Base-by-base conservation (phyloP, 1,140 invertebrate species). In the Orius laevigatus region DNA sequence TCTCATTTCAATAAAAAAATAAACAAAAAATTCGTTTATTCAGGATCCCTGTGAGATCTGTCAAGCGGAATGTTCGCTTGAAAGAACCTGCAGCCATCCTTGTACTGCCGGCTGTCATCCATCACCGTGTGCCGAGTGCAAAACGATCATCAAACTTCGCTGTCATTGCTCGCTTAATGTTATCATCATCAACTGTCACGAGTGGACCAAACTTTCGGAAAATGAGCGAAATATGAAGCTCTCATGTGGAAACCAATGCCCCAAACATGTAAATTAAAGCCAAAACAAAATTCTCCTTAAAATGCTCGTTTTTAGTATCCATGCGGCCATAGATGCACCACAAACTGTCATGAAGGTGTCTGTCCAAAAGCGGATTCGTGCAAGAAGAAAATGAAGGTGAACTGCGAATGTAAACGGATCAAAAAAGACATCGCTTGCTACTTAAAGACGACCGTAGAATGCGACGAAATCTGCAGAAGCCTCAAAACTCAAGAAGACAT, bases 181-280 rank as follows among this genome's bases (percentile, higher is more conserved):
- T 39, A 62, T 83, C 10, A 82, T 84, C 53, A 68, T 86, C 35
- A 65, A 73, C 18, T 93, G 90, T 59, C 61, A 62, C 32, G 73
- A 81, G 55, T 73, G 82, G 57, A 73, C 69, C 5, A 61, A 63
- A 10, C 65, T 72, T 2, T 12, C 19, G 14, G 68, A 63, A 3
- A 51, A 56, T 4, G 59, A 74, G 3, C 71, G 69, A 25, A 62
- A 70, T 36, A 60, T 66, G 52, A 61, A 81, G 53, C 67, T 78
- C 19, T 77, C 75, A 49, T 91, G 87, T 61, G 76, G 77, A 41
- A 86, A 86, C 62, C 83, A 82, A 50, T 95, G 91, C 61, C 79
- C 86, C 1, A 87, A 81, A 66, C 78, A 5, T 2, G 32, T 36
- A 53, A 15, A n/a, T 34, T 34, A 34, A 34, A n/a, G n/a, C 8